Evolutionary conservation across 2,113 vertebrate species (phyloP), one percentile per base, ranked within the genome.

Genomic region (Silurus asotus): DNA sequence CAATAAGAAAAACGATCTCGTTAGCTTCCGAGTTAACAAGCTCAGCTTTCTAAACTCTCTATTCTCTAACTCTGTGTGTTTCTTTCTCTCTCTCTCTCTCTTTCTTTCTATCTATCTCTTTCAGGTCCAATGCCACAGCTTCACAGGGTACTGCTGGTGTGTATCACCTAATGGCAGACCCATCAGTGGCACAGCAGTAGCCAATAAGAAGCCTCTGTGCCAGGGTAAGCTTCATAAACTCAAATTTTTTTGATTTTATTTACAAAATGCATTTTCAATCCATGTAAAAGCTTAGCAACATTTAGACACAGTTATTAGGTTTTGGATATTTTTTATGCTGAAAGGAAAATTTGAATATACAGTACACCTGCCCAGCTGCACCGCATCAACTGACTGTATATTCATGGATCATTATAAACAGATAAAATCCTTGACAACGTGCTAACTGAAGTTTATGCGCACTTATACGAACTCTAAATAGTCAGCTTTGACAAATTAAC

Each of bases 71-170:
- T 25, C 11, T 23, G 61, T 45, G 84, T 81, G 89, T 17, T 5
- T 81, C 48, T 65, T 23, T n/a, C 67, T 45, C 84, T 78, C 88
- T 19, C 4, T 76, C 0, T 19, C 37, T 55, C 82, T 55, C 25
- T 62, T 6, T 82, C 25, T 58, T 62, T 81, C 48, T 79, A 45
- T 88, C 19, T 87, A 14, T 86, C 55, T 17, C n/a, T 61, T 72
- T 58, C 93, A 99, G 98, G 95, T 98, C 86, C 98, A 99, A 92
- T 99, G 98, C 88, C 98, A 99, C 86, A 98, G 97, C 92, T 99
- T 97, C 92, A 99, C 98, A 1, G 98, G 98, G 28, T 99, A 99
- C 93, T 99, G 98, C 89, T 99, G 98, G 98, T 99, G 98, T 55
- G 97, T 99, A 84, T 97, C 96, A 0, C 96, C 97, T 84, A 97